A percentile compares a stretch with the other conserved stretches of the same genome.
Evolutionary conservation across 1,140 invertebrate genomes (phyloP).

Genomic region (Apis laboriosa): DNA sequence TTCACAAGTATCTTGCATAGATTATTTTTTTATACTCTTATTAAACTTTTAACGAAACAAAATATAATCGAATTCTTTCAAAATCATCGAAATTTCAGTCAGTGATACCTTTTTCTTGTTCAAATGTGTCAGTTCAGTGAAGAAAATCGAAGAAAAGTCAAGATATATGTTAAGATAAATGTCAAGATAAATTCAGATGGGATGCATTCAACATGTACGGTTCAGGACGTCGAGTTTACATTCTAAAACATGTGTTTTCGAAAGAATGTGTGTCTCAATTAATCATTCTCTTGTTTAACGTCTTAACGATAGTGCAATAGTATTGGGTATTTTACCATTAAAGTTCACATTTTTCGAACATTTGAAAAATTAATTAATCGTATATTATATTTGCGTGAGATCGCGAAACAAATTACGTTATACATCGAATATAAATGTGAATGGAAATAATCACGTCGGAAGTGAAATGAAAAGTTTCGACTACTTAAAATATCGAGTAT

Average conservation of each 20-base stretch:
- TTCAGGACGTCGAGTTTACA: slow-evolving; percentile 23
- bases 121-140: neutral
- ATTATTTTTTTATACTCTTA: neutral
- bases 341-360: neutral
- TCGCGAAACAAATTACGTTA: slow-evolving; percentile 29
- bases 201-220: slow-evolving; percentile 46
- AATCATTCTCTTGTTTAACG: slow-evolving; percentile 49
- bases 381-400: neutral
- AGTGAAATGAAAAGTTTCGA: slow-evolving; percentile 40
- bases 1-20: neutral
- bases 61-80: neutral
- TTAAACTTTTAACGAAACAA: neutral
- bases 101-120: slow-evolving; percentile 23
- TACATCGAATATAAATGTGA: slow-evolving; percentile 3
- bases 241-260: slow-evolving; percentile 47
- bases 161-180: slow-evolving; percentile 39
- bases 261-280: slow-evolving; percentile 50
- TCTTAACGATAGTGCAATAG: neutral
- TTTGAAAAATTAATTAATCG: neutral
- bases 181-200: slow-evolving; percentile 41
- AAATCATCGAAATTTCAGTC: slow-evolving; percentile 14
- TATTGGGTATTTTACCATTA: too few species aligned
- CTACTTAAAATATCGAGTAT: slow-evolving; percentile 65
- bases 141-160: slow-evolving; percentile 30
- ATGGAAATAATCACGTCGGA: slow-evolving; percentile 34